Conservation (phyloP, 2,888 invertebrate genomes). For the Nebria brevicollis region DNA sequence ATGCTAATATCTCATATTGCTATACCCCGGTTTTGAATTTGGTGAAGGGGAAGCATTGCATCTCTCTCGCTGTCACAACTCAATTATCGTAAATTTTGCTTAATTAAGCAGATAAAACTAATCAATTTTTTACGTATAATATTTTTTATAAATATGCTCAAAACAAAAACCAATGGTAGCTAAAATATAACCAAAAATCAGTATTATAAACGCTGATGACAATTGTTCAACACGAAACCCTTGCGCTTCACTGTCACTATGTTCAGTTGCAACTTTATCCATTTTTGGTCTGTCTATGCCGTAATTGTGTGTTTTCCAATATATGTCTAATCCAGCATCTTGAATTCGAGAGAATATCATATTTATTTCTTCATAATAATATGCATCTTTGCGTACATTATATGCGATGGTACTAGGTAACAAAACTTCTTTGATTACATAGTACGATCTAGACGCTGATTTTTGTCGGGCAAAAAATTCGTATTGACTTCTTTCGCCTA, state of each 20-base stretch:
- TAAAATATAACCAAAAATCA: conserved; percentile 7
- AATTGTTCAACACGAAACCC: conserved; percentile 19
- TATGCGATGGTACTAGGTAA: conserved; percentile 1
- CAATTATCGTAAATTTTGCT: too few relatives aligned
- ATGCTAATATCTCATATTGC: too few relatives aligned
- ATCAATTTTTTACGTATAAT: too few relatives aligned
- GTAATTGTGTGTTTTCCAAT: conserved; percentile 3
- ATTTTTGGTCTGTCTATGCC: not conserved
- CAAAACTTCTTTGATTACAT: too few relatives aligned
- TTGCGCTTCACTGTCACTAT: not conserved
- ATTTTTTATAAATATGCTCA: conserved; percentile 11
- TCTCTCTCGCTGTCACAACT: too few relatives aligned
- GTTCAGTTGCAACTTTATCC: conserved; percentile 4
- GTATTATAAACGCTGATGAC: conserved; percentile 10
- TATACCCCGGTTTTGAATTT: too few relatives aligned
- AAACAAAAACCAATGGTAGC: conserved; percentile 4
- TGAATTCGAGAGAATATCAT: not conserved
- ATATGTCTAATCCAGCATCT: not conserved
- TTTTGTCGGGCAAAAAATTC: not conserved
- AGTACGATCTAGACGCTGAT: not conserved
- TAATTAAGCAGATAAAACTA: too few relatives aligned
- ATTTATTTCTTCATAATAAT: conserved; percentile 5
- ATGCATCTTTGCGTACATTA: conserved; percentile 11
- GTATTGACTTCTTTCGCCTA: too few relatives aligned
- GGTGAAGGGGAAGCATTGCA: too few relatives aligned